phyloP scores from a whole-genome alignment of 2,888 invertebrate species.

The Apamea anceps region DNA sequence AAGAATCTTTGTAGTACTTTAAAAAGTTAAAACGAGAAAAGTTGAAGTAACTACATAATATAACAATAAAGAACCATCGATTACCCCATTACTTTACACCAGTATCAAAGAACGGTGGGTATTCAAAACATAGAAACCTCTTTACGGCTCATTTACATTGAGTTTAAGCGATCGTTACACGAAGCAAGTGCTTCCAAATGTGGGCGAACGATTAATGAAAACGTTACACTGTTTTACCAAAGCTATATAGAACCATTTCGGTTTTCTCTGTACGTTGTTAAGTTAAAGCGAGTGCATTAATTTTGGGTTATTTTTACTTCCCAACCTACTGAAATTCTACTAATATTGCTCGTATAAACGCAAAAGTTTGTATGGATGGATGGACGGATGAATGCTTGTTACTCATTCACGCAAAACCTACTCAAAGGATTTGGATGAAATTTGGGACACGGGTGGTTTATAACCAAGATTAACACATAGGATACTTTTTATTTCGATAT shows the following conservation, averaged over 20 bases:
- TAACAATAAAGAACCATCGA: constrained; percentile 30
- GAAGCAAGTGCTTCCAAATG: constrained; percentile 47
- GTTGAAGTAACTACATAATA: neutral
- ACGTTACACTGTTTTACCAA: constrained; percentile 50
- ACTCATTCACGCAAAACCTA: no score
- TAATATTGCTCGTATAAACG: no score
- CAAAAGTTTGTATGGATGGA: no score
- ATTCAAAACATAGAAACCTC: constrained; percentile 54
- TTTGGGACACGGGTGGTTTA: no score
- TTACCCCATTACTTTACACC: constrained; percentile 21
- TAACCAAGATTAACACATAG: no score
- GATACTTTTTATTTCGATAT: no score
- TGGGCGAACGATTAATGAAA: constrained; percentile 64
- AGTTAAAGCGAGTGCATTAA: constrained; percentile 43
- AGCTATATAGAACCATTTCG: constrained; percentile 53
- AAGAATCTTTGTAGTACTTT: neutral
- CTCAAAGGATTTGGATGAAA: no score
- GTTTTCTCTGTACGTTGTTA: constrained; percentile 33
- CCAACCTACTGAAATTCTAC: no score
- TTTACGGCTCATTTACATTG: constrained; percentile 58
- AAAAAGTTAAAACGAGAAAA: neutral
- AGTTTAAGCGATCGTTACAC: constrained; percentile 55
- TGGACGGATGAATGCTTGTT: no score
- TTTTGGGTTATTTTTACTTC: constrained; percentile 16
- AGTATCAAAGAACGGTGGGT: constrained; percentile 35